Conservation (phyloP, 2,888 invertebrate species). For the Agriotes lineatus region DNA sequence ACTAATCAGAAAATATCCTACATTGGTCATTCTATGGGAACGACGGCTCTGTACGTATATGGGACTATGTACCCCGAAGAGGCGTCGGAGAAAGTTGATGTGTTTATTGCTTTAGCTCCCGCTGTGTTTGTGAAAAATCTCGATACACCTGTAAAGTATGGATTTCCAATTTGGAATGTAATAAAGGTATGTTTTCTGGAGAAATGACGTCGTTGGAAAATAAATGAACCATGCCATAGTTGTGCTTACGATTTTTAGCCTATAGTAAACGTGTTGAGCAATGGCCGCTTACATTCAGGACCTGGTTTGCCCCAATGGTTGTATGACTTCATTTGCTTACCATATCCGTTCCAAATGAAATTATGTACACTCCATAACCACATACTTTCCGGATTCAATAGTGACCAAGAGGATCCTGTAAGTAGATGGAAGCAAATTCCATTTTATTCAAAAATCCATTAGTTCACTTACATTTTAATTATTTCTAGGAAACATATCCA, state of each 20-base stretch:
- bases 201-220: too few relatives aligned
- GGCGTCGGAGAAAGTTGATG: constrained; percentile 73
- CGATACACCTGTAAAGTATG: background rate
- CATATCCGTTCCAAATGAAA: too few relatives aligned
- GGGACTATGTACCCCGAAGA: constrained; percentile 75
- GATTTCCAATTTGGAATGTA: constrained; percentile 60
- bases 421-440: background rate
- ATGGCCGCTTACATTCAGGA: background rate
- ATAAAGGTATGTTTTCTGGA: constrained; percentile 66
- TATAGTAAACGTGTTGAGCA: background rate
- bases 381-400: too few relatives aligned
- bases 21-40: constrained; percentile 89
- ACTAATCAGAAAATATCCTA: constrained; percentile 69
- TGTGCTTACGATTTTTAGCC: too few relatives aligned
- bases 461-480: background rate
- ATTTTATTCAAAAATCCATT: background rate
- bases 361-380: too few relatives aligned
- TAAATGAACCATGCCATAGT: too few relatives aligned
- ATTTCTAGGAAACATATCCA: background rate
- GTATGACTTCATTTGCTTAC: background rate
- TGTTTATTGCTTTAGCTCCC: constrained; percentile 73
- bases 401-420: too few relatives aligned
- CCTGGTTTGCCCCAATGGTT: too few relatives aligned
- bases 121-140: constrained; percentile 67
- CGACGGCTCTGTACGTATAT: constrained; percentile 76